Percentiles rank a stretch among this genome's conserved stretches.
Conservation (phyloP, 1,140 invertebrate genomes). For the Vollenhovia emeryi region DNA sequence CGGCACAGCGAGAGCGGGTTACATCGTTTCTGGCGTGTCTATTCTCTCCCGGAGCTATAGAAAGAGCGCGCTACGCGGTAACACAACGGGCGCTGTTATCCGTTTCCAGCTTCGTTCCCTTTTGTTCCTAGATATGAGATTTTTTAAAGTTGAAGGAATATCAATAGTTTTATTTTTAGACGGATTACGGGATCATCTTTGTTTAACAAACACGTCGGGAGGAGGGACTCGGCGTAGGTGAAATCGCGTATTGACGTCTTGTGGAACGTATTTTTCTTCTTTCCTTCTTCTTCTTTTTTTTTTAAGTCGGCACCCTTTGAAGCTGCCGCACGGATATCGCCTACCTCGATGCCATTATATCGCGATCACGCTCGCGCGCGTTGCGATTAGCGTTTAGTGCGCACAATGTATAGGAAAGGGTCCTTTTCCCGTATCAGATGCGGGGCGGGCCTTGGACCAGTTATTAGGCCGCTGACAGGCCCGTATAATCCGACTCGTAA, state of each 20-base stretch:
- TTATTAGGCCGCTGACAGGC: conserved; percentile 81
- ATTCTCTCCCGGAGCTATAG: background rate
- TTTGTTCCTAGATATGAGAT: conserved; percentile 13
- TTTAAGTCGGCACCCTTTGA: conserved; percentile 69
- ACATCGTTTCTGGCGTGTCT: background rate
- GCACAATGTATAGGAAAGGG: conserved; percentile 76
- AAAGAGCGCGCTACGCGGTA: background rate
- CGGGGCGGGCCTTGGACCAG: conserved; percentile 73
- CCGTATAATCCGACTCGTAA: conserved; percentile 78
- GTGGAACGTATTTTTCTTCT: conserved; percentile 37
- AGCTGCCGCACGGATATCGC: conserved; percentile 38
- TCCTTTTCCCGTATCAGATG: conserved; percentile 78
- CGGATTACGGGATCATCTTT: background rate
- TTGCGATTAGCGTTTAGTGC: conserved; percentile 81
- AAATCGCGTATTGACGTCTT: background rate
- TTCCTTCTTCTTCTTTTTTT: conserved; percentile 1
- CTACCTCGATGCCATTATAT: conserved; percentile 62
- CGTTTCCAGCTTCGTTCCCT: background rate
- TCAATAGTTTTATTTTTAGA: background rate
- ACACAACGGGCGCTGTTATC: conserved; percentile 1
- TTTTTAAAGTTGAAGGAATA: conserved; percentile 11
- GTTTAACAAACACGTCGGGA: conserved; percentile 1
- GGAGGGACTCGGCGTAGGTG: conserved; percentile 45
- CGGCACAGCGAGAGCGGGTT: background rate
- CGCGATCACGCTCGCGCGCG: conserved; percentile 69